Conservation (phyloP, 2,888 invertebrate genomes). For the Esperia sulphurella region DNA sequence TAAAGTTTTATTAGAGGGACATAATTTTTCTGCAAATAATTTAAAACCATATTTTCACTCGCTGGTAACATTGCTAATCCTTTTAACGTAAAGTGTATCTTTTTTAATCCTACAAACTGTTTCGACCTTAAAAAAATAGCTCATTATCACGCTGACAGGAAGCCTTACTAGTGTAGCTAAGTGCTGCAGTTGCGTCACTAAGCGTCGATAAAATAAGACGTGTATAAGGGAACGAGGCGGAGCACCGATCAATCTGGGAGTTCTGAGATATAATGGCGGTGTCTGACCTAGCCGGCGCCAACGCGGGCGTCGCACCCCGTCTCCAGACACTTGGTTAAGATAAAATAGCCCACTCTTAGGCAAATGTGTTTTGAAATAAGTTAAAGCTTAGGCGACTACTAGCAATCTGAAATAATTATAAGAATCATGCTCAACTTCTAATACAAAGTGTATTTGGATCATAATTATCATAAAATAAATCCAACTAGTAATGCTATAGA, state of each 20-base stretch:
- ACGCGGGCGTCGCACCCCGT: constrained; percentile 50
- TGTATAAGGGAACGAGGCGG: constrained; percentile 26
- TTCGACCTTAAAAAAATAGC: background rate
- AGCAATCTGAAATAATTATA: too few relatives aligned
- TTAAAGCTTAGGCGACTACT: too few relatives aligned
- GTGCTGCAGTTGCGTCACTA: constrained; percentile 5
- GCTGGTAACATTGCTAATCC: too few relatives aligned
- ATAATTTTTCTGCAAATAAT: too few relatives aligned
- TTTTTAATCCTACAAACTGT: too few relatives aligned
- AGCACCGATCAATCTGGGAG: constrained; percentile 66
- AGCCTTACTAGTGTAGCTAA: background rate
- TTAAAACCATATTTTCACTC: too few relatives aligned
- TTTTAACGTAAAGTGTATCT: background rate
- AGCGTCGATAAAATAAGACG: constrained; percentile 13
- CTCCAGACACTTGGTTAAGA: constrained; percentile 28
- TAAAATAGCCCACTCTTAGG: background rate
- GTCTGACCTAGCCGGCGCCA: constrained; percentile 71
- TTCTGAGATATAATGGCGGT: constrained; percentile 44
- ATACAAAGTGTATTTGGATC: too few relatives aligned
- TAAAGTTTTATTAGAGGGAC: too few relatives aligned
- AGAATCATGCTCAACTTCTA: too few relatives aligned
- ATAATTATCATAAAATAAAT: too few relatives aligned
- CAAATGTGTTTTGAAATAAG: background rate
- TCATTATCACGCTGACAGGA: constrained; percentile 4
- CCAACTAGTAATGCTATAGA: too few relatives aligned